phyloP scores from a whole-genome alignment of 1,140 invertebrate species.

The Ladona fulva region DNA sequence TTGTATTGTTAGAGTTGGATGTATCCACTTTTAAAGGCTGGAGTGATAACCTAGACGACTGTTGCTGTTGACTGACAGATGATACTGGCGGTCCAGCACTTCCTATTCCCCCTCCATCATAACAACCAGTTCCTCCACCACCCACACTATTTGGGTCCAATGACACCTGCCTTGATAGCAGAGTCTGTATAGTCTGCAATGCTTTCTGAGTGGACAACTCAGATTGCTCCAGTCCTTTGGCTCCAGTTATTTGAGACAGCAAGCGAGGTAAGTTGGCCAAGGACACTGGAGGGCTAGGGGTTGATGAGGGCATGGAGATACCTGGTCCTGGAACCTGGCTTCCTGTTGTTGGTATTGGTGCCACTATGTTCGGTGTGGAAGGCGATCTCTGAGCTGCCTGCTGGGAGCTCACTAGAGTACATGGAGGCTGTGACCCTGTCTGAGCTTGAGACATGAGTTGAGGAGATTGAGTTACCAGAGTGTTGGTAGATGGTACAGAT shows the following conservation, averaged over 20 bases:
- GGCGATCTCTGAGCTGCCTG: slow-evolving; percentile 13
- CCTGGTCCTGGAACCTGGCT: slow-evolving; percentile 11
- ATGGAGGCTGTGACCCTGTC: not conserved
- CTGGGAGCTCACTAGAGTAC: slow-evolving; percentile 5
- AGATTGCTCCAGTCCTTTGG: slow-evolving; percentile 37
- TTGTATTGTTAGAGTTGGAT: slow-evolving; percentile 21
- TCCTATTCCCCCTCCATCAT: slow-evolving; percentile 24
- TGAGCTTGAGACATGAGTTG: slow-evolving; percentile 11
- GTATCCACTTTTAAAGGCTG: slow-evolving; percentile 45
- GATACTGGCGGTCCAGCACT: slow-evolving; percentile 31
- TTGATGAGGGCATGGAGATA: slow-evolving; percentile 30
- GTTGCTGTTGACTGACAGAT: slow-evolving; percentile 35
- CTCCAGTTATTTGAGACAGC: slow-evolving; percentile 44
- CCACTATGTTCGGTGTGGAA: slow-evolving; percentile 4
- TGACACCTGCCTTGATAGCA: slow-evolving; percentile 40
- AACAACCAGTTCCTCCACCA: slow-evolving; percentile 13
- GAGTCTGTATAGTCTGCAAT: slow-evolving; percentile 50
- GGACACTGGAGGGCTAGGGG: slow-evolving; percentile 45
- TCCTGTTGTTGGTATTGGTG: slow-evolving; percentile 16
- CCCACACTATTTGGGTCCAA: slow-evolving; percentile 5
- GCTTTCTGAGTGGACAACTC: slow-evolving; percentile 46
- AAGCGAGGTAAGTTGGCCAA: slow-evolving; percentile 42
- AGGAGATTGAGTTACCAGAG: not conserved
- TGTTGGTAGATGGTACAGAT: not conserved
- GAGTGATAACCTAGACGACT: slow-evolving; percentile 34